These are phyloP conservation scores for Argyrosomus regius DNA, from an alignment of 2,797 vertebrate species.

Conservation along the genomic window DNA sequence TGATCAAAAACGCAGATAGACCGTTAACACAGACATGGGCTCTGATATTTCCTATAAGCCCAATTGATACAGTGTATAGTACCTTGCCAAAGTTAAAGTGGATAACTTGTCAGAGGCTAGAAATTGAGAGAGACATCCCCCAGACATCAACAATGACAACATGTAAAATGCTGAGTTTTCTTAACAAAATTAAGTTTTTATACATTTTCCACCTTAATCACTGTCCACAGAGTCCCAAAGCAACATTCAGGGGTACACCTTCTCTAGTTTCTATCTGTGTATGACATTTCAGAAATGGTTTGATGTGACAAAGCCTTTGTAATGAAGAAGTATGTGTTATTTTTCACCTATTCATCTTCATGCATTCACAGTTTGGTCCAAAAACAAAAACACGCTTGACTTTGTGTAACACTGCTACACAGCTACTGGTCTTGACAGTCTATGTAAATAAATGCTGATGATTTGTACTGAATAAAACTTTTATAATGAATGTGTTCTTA, in stretches of 20 bases:
- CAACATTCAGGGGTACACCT: neutral
- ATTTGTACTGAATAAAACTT: conserved; percentile 60
- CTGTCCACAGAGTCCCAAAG: neutral
- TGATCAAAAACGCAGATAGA: accelerated
- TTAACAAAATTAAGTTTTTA: neutral
- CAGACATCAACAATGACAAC: no score
- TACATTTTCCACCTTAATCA: neutral
- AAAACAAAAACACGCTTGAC: neutral
- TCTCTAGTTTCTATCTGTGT: neutral
- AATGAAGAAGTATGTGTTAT: accelerated
- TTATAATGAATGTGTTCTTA: neutral
- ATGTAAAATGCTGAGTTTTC: neutral
- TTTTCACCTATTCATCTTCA: accelerated
- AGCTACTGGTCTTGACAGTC: neutral
- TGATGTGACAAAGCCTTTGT: neutral
- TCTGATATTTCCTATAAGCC: neutral
- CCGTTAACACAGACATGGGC: neutral
- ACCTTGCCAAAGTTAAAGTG: conserved; percentile 5
- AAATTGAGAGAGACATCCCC: neutral
- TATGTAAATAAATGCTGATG: conserved; percentile 20
- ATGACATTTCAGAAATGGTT: neutral
- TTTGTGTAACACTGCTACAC: neutral
- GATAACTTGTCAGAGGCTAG: conserved; percentile 2
- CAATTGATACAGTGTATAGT: neutral
- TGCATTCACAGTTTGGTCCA: neutral